These are phyloP conservation scores for Eupeodes corollae DNA, from an alignment of 1,140 invertebrate species.

Conservation along the genomic window DNA sequence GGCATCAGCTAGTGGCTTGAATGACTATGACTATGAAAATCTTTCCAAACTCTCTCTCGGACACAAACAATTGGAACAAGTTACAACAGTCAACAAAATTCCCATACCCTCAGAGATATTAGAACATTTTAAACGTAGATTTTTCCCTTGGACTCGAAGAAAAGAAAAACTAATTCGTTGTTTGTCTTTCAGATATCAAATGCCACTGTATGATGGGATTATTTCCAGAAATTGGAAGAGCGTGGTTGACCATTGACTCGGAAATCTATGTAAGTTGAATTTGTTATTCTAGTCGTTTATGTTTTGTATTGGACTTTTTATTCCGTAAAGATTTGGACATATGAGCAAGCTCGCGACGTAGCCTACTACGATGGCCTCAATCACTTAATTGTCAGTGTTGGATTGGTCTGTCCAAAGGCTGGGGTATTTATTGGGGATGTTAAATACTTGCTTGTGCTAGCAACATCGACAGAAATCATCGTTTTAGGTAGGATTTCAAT, in stretches of 20 bases:
- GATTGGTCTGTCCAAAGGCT: conserved; percentile 71
- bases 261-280: conserved; percentile 74
- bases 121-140: conserved; percentile 81
- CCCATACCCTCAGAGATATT: conserved; percentile 83
- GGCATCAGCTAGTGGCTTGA: conserved; percentile 59
- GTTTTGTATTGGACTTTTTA: not conserved
- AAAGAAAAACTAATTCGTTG: not conserved
- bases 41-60: conserved; percentile 52
- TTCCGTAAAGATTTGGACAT: conserved; percentile 57
- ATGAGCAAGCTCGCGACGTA: conserved; percentile 79
- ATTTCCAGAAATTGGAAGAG: conserved; percentile 89
- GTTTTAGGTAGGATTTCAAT: conserved; percentile 54
- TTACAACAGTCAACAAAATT: conserved; percentile 70
- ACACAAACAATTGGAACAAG: conserved; percentile 57
- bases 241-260: conserved; percentile 95
- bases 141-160: not conserved
- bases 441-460: conserved; percentile 81
- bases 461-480: conserved; percentile 87
- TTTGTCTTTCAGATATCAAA: conserved; percentile 61
- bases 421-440: conserved; percentile 83
- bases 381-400: conserved; percentile 81
- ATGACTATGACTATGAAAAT: conserved; percentile 82
- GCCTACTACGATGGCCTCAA: conserved; percentile 87
- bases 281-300: not conserved
- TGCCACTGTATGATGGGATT: conserved; percentile 92